Conservation (phyloP, 2,113 vertebrate species). For the Strix aluco region DNA sequence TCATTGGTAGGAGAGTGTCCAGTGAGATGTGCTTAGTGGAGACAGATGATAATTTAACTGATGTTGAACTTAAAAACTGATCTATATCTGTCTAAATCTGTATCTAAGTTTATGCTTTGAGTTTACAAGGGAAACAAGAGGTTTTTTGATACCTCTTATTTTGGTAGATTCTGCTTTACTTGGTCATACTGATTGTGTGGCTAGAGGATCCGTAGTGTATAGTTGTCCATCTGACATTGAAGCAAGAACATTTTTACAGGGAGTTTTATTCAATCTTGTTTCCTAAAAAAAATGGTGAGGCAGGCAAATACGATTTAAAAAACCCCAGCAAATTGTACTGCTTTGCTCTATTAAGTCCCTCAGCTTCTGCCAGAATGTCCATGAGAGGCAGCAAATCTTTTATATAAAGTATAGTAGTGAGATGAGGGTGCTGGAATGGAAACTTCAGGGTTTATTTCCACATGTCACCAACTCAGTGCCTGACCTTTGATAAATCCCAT, state of each 20-base stretch:
- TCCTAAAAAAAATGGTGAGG: not conserved
- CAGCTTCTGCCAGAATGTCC: not conserved
- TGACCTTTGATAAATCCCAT: not conserved
- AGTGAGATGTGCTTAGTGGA: not conserved
- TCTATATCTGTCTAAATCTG: not conserved
- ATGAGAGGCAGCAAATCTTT: not conserved
- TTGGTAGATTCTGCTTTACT: not conserved
- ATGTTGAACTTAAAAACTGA: not conserved
- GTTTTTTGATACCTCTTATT: not conserved
- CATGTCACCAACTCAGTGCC: not conserved
- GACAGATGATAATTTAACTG: not conserved
- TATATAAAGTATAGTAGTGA: not conserved
- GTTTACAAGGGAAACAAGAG: not conserved
- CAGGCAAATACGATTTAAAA: not conserved
- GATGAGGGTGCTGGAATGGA: not conserved
- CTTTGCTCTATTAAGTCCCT: not conserved
- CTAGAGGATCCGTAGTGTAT: not conserved
- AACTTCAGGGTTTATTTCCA: conserved; percentile 2
- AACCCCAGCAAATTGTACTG: not conserved
- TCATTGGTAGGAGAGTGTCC: not conserved
- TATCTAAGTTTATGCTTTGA: not conserved
- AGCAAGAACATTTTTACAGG: not conserved
- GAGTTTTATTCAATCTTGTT: not conserved
- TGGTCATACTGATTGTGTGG: not conserved
- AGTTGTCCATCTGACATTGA: not conserved